Conservation (phyloP, 2,797 vertebrate genomes). For the Discoglossus pictus region DNA sequence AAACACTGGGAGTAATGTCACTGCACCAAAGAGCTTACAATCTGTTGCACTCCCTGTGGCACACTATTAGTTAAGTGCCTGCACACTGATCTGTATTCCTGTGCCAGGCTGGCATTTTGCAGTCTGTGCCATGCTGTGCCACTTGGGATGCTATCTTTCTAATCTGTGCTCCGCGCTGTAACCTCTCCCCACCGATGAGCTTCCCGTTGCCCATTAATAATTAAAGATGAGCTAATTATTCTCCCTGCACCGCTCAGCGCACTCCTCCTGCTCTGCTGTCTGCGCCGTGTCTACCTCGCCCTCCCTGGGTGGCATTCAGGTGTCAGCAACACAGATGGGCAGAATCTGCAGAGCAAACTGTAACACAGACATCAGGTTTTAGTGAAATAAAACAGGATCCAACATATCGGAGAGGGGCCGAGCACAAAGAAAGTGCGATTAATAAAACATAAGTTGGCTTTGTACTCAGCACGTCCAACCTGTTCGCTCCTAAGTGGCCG, state of each 20-base stretch:
- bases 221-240: background rate
- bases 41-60: background rate
- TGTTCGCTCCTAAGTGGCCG: too few relatives aligned
- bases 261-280: fast-evolving
- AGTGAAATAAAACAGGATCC: too few relatives aligned
- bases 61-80: background rate
- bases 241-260: background rate
- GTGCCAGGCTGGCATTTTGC: constrained; percentile 5
- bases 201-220: background rate
- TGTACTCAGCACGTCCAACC: too few relatives aligned
- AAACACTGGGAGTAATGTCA: too few relatives aligned
- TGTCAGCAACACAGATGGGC: constrained; percentile 29
- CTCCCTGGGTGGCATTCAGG: background rate
- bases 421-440: too few relatives aligned
- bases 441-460: too few relatives aligned
- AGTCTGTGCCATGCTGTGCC: constrained; percentile 20
- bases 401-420: too few relatives aligned
- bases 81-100: constrained; percentile 26
- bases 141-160: constrained; percentile 22
- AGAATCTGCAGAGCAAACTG: background rate
- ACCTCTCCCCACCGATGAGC: background rate
- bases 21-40: too few relatives aligned
- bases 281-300: fast-evolving
- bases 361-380: constrained; percentile 22
- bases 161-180: background rate